Percentiles rank a stretch among this genome's conserved stretches.
Evolutionary conservation across 2,797 vertebrate genomes (phyloP).

Genomic region (Sebastes nivosus): DNA sequence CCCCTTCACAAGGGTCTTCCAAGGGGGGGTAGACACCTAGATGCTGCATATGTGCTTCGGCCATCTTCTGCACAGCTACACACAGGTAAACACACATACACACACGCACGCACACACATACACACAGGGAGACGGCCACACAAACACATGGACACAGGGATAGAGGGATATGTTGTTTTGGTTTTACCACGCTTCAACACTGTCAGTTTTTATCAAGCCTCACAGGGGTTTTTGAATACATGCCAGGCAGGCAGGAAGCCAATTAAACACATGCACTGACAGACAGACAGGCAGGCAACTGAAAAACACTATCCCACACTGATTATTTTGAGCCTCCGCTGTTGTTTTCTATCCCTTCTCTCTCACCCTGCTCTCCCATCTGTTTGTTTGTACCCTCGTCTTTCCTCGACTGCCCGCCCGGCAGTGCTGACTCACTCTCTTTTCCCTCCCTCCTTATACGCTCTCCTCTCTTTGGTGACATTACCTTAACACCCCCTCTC

Average conservation of each 20-base stretch:
- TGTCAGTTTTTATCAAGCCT: constrained; percentile 47
- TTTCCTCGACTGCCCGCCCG: constrained; percentile 7
- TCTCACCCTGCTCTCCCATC: constrained; percentile 43
- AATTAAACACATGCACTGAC: constrained; percentile 50
- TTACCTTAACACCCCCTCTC: constrained; percentile 19
- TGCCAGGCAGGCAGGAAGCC: constrained; percentile 53
- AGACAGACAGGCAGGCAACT: constrained; percentile 47
- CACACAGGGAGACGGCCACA: constrained; percentile 49
- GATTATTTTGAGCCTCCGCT: neutral
- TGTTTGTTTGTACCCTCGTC: constrained; percentile 37
- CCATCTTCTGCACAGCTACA: constrained; percentile 95
- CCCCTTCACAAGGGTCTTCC: constrained; percentile 85
- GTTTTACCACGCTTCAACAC: constrained; percentile 75
- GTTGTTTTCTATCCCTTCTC: constrained; percentile 25
- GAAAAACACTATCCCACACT: constrained; percentile 24
- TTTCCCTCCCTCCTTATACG: neutral
- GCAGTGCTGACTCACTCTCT: constrained; percentile 46
- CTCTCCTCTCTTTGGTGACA: constrained; percentile 27
- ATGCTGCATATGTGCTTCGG: constrained; percentile 93
- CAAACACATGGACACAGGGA: constrained; percentile 66
- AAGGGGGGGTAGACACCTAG: constrained; percentile 84
- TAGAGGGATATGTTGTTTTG: constrained; percentile 68
- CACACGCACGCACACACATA: constrained; percentile 51
- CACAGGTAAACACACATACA: constrained; percentile 31
- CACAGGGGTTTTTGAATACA: constrained; percentile 13